phyloP scores from a whole-genome alignment of 2,797 vertebrate species.

The Arctocebus calabarensis region DNA sequence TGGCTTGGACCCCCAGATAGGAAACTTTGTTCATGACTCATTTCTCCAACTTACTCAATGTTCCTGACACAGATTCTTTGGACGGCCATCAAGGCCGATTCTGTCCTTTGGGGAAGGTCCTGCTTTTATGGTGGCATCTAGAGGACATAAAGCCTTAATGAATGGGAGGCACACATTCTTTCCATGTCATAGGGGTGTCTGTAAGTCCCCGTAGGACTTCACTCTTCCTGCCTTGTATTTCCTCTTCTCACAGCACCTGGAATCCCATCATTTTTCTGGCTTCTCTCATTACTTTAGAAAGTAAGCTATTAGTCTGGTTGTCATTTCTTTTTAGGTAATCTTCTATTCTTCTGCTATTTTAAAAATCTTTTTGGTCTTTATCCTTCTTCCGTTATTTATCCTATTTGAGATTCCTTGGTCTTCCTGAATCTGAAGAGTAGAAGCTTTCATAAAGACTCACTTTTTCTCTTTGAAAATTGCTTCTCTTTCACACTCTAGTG shows the following conservation, averaged over 20 bases:
- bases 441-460: background rate
- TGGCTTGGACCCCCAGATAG: background rate
- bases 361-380: background rate
- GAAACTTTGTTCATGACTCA: background rate
- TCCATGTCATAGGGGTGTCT: background rate
- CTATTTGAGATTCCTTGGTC: background rate
- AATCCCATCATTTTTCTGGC: conserved; percentile 26
- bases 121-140: background rate
- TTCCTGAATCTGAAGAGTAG: conserved; percentile 6
- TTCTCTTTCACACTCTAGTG: background rate
- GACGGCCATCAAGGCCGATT: background rate
- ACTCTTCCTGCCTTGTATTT: background rate
- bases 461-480: background rate
- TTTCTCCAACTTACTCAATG: background rate
- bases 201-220: background rate
- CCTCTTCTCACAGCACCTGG: background rate
- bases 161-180: background rate
- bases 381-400: background rate
- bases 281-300: background rate
- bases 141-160: background rate
- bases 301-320: background rate
- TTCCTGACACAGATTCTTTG: background rate
- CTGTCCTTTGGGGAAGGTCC: background rate
- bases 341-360: background rate
- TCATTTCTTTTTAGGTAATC: background rate